These are phyloP conservation scores for Aelia acuminata DNA, from an alignment of 2,888 invertebrate genomes.

Conservation along the genomic window DNA sequence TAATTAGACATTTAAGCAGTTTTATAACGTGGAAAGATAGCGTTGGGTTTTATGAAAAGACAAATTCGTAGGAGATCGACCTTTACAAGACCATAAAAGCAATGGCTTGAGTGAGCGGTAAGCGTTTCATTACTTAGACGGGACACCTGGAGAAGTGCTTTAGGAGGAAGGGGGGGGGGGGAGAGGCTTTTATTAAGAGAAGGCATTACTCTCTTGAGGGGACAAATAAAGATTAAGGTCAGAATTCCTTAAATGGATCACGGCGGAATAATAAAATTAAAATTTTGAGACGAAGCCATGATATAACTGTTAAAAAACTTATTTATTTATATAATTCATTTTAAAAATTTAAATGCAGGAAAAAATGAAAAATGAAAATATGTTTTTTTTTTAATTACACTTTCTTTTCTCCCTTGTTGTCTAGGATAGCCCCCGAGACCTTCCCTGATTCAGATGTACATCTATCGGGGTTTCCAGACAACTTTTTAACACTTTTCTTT, in stretches of 20 bases:
- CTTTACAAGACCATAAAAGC: background rate
- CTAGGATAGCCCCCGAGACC: background rate
- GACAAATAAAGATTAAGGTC: background rate
- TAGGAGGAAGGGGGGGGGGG: background rate
- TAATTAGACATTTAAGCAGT: no score
- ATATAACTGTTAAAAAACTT: no score
- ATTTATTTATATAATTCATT: no score
- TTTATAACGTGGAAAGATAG: no score
- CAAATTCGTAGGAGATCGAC: background rate
- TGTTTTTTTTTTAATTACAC: background rate
- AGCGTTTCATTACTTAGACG: conserved; percentile 37
- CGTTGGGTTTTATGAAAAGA: background rate
- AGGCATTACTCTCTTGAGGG: background rate
- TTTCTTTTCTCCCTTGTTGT: background rate
- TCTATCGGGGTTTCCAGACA: no score
- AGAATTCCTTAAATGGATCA: background rate
- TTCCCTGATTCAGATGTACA: background rate
- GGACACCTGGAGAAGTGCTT: conserved; percentile 36
- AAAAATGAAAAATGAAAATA: no score
- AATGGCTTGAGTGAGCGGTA: conserved; percentile 23
- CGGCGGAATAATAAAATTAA: background rate
- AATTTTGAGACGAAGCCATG: background rate
- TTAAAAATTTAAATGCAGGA: background rate
- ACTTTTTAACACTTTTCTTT: no score
- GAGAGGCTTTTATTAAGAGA: background rate